Conservation (phyloP, 2,888 invertebrate species). For the Drosophila suboccidentalis region DNA sequence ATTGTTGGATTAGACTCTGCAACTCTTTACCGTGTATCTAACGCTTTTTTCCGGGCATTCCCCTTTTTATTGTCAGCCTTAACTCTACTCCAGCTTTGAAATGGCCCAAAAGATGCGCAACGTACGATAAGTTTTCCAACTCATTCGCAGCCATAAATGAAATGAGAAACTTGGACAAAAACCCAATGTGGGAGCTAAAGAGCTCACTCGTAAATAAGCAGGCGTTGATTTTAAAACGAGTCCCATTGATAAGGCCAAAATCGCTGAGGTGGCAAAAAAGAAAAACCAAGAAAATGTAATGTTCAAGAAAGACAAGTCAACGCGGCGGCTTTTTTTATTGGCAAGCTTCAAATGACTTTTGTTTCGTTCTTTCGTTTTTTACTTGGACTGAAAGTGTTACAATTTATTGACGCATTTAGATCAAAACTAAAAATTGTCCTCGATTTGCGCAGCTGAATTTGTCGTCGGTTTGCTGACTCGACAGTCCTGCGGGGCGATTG, state of each 20-base stretch:
- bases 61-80: slow-evolving; percentile 38
- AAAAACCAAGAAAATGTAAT: slow-evolving; percentile 7
- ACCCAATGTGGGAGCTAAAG: slow-evolving; percentile 1
- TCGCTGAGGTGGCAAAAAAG: slow-evolving; percentile 71
- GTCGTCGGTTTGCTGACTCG: slow-evolving; percentile 56
- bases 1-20: slow-evolving; percentile 21
- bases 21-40: slow-evolving; percentile 31
- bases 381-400: slow-evolving; percentile 68
- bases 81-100: slow-evolving; percentile 32
- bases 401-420: slow-evolving; percentile 81
- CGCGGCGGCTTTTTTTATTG: slow-evolving; percentile 48
- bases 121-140: slow-evolving; percentile 61
- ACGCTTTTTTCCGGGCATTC: slow-evolving; percentile 15
- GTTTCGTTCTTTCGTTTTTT: slow-evolving; percentile 42
- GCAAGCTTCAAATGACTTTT: slow-evolving; percentile 67
- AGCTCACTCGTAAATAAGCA: slow-evolving; percentile 66
- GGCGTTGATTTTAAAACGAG: slow-evolving; percentile 77
- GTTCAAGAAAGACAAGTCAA: slow-evolving; percentile 32
- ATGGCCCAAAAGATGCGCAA: slow-evolving; percentile 59
- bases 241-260: slow-evolving; percentile 71
- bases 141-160: slow-evolving; percentile 73
- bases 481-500: slow-evolving; percentile 49
- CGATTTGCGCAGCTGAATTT: slow-evolving; percentile 48
- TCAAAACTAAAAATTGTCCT: slow-evolving; percentile 76
- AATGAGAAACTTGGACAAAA: slow-evolving; percentile 66